Evolutionary conservation across 2,888 invertebrate genomes (phyloP), one percentile per base, ranked within the genome.

Genomic region (Eremobia ochroleuca): DNA sequence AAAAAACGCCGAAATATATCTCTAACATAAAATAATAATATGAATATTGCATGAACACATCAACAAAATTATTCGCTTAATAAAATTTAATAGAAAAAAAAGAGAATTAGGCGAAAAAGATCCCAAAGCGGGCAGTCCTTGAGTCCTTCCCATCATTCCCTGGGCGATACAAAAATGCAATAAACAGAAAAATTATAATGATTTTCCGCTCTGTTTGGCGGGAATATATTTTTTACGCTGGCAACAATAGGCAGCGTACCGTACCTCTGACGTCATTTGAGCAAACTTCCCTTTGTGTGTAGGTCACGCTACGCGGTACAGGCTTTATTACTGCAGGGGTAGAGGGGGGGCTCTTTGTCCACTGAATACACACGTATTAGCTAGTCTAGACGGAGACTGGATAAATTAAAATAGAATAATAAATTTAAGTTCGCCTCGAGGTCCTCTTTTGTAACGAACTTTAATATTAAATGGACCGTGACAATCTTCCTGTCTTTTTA

Each of bases 1-100:
- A 18, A 72, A 49, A 1, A n/a, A 46, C 59, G 28, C 31, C 28
- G 21, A 78, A 68, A 76, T 76, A 73, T 73, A 61, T 58, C 49
- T 28, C 49, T 25, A 64, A 64, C n/a, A 52, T 43, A 37, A 77
- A 79, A 76, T 61, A 75, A 62, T 18, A 59, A 70, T 40, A 83
- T 73, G 81, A 83, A 85, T 85, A 87, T 79, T 81, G 55, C 83
- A 81, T 82, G 76, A 81, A 79, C 77, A 83, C 64, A 78, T 79
- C 71, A 82, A 79, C 61, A 83, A 76, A 83, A 82, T 78, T 73
- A 68, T 70, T 78, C 77, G 82, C 81, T 40, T 76, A 79, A 87
- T 89, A 85, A 87, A 88, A 80, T 80, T 68, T 87, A 82, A 87
- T 85, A 87, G 75, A 83, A 87, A 86, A 80, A 85, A 85, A 34